Conservation (phyloP, 1,140 invertebrate genomes). For the Macrobrachium nipponense region DNA sequence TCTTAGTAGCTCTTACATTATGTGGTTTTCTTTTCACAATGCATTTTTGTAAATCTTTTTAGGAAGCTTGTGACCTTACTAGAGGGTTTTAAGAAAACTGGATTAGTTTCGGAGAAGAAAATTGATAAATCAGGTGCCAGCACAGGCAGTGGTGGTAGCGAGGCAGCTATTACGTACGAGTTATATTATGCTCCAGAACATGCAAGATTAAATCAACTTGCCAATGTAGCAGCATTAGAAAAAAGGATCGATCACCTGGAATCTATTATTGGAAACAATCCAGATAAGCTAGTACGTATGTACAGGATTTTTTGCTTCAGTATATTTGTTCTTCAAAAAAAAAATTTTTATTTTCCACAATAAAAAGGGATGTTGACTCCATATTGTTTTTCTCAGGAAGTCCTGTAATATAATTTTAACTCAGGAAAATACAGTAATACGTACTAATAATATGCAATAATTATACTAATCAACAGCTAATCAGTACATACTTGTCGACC, state of each 20-base stretch:
- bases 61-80: conserved; percentile 67
- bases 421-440: no score
- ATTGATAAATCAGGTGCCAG: conserved; percentile 36
- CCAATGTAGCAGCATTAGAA: conserved; percentile 79
- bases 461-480: no score
- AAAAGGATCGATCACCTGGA: conserved; percentile 81
- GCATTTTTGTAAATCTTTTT: conserved; percentile 46
- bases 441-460: no score
- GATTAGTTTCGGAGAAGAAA: conserved; percentile 52
- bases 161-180: conserved; percentile 72
- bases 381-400: no score
- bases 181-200: conserved; percentile 75
- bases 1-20: neutral
- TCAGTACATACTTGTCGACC: no score
- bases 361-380: neutral
- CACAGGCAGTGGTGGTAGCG: conserved; percentile 43
- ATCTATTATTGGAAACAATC: conserved; percentile 77
- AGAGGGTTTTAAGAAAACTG: conserved; percentile 54
- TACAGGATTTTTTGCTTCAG: neutral
- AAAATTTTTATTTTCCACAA: neutral
- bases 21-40: neutral
- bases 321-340: neutral
- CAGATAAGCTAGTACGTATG: conserved; percentile 72
- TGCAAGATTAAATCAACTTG: conserved; percentile 78
- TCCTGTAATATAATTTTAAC: no score